Percentiles rank a stretch among this genome's conserved stretches.
Conservation (phyloP, 2,797 vertebrate genomes). For the Enteromius radiatus region DNA sequence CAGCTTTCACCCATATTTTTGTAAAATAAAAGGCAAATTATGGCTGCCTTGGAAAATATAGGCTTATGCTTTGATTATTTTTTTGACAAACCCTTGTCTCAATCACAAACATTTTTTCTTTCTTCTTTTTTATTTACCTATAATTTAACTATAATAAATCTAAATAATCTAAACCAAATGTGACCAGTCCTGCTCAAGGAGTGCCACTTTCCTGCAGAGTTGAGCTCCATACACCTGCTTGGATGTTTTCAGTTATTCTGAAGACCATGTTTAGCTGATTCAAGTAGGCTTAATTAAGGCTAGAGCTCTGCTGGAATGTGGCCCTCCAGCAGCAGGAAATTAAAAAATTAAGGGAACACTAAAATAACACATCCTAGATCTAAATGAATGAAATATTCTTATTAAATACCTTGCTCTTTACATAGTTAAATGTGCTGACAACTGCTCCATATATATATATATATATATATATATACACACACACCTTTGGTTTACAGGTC, state of each 20-base stretch:
- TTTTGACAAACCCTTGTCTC: not conserved
- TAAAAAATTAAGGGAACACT: too few species aligned
- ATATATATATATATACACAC: too few species aligned
- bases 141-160: not conserved
- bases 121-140: not conserved
- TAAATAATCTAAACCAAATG: not conserved
- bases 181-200: not conserved
- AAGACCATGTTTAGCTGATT: not conserved
- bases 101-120: not conserved
- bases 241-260: not conserved
- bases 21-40: not conserved
- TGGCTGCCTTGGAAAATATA: not conserved
- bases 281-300: not conserved
- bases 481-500: too few species aligned
- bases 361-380: too few species aligned
- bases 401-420: too few species aligned
- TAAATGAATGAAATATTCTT: too few species aligned
- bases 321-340: slow-evolving; percentile 2
- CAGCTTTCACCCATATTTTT: not conserved
- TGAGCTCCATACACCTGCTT: not conserved
- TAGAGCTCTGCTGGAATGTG: not conserved
- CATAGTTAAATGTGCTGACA: too few species aligned
- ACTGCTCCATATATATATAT: too few species aligned
- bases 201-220: not conserved
- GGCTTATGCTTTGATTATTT: not conserved